Base-by-base conservation (phyloP, 1,140 invertebrate genomes). In the Brachionus sp. region DNA sequence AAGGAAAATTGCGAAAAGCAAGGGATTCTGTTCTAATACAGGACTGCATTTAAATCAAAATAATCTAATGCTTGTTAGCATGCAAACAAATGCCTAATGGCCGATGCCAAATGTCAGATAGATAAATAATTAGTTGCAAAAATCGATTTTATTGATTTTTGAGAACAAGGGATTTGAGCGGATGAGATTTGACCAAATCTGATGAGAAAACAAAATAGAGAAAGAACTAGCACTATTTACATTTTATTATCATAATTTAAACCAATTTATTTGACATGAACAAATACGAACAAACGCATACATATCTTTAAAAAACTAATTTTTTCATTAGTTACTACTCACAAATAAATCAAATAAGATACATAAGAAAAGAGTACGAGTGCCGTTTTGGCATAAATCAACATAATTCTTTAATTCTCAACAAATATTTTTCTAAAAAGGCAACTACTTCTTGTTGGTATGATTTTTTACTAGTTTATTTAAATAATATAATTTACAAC, bases 221-320 rank as follows among this genome's bases (percentile, higher is more conserved):
- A 66, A 33, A 66, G n/a, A 66, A 66, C 29, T 29, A 66, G 10
- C 25, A 37, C 7, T 39, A 70, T 70, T 39, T 23, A 35, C n/a
- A 70, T 70, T 70, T 44, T 37, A 70, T 70, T 70, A 70, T 70
- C 66, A 70, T 70, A 70, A 70, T 70, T 70, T 66, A 66, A 66
- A 35, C 29, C 23, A 66, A 66, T 33, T 57, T 66, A 66, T 66
- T 70, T 70, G 66, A 70, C 66, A 70, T 70, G 66, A 70, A 42
- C 33, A 70, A 70, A 70, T 70, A 39, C n/a, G 50, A 57, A 25
- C 50, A 19, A 57, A 57, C 5, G 50, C 50, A 19, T 57, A 6
- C 7, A 57, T 57, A 57, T 57, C 50, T 57, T 19, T 29, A 7
- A 70, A 39, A 39, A 33, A 33, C 25, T 4, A n/a, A n/a, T 5